Base-by-base conservation (phyloP, 2,113 vertebrate species). In the Oxyura jamaicensis region DNA sequence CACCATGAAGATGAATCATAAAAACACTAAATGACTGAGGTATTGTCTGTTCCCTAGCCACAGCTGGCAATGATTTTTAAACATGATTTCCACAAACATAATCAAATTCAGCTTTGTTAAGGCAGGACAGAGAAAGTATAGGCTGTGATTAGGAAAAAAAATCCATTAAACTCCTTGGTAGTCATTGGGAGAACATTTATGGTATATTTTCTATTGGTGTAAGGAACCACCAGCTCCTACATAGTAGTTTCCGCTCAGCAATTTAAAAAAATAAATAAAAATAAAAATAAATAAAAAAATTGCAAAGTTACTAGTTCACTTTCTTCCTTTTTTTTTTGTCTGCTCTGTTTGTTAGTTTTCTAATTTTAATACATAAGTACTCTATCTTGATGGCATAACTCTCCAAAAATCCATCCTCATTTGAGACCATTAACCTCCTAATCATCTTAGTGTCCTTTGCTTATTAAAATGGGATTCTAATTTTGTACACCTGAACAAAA, bases 41-140 rank as follows among this genome's bases (percentile, higher is more conserved):
- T 0, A 0, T 46, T 86, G 2, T 69, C 33, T 19, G 15, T 56
- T 93, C 11, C 39, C 13, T 60, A 44, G 26, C 1, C 0, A 0
- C 5, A 76, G 14, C 4, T 28, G 13, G 20, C 13, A 81, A 31
- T 17, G 4, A 83, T 33, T 76, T 90, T 75, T 76, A 63, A 58
- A 72, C 5, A 33, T 66, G 0, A 26, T 28, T 75, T 83, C 11
- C 63, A 48, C 14, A 58, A 67, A 63, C 3, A n/a, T 33, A 55
- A 39, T 58, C 17, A 90, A 46, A 41, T 69, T 82, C 50, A 78
- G 19, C 25, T 71, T 82, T 77, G 23, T 62, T 87, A 48, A 66
- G n/a, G 39, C 33, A 69, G 11, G 7, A 23, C 8, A 68, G 74
- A 91, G 33, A 29, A 65, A 85, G 5, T 14, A 22, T 36, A 55